A percentile compares a stretch with the other conserved stretches of the same genome.
phyloP scores from a whole-genome alignment of 1,140 invertebrate genomes.

The Cotesia glomerata region DNA sequence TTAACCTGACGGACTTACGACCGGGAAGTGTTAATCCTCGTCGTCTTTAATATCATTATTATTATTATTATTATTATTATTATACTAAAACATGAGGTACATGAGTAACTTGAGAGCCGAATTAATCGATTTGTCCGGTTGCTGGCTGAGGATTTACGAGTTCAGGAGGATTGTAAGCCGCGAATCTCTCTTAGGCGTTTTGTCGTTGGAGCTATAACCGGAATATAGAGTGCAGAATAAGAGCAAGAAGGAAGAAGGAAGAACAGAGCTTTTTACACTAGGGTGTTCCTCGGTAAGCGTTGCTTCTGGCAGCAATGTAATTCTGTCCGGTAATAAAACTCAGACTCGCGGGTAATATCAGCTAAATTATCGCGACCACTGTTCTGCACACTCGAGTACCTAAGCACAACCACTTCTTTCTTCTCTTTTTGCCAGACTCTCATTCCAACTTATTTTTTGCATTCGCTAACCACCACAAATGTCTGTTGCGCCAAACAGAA shows the following conservation, averaged over 20 bases:
- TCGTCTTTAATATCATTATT: slow-evolving; percentile 12
- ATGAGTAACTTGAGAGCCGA: background rate
- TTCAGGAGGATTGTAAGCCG: background rate
- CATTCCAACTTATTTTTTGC: too few species aligned
- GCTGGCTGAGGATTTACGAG: background rate
- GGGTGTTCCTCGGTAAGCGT: slow-evolving; percentile 29
- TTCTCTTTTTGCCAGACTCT: background rate
- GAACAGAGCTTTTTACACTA: slow-evolving; percentile 25
- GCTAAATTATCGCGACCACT: slow-evolving; percentile 47
- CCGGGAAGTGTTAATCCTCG: slow-evolving; percentile 23
- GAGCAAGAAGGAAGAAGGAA: background rate
- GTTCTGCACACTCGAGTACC: slow-evolving; percentile 22
- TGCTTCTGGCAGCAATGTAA: slow-evolving; percentile 42
- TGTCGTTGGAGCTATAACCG: background rate
- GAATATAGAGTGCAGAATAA: background rate
- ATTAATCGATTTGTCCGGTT: slow-evolving; percentile 14
- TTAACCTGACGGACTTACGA: slow-evolving; percentile 22
- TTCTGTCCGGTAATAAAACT: slow-evolving; percentile 50
- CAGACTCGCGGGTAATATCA: slow-evolving; percentile 43
- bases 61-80: background rate
- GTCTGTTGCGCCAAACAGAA: too few species aligned
- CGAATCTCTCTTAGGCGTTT: too few species aligned
- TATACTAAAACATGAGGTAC: background rate
- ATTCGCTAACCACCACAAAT: too few species aligned
- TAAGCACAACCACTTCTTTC: background rate